Base-by-base conservation (phyloP, 2,888 invertebrate genomes). In the Strigamia crassipes region DNA sequence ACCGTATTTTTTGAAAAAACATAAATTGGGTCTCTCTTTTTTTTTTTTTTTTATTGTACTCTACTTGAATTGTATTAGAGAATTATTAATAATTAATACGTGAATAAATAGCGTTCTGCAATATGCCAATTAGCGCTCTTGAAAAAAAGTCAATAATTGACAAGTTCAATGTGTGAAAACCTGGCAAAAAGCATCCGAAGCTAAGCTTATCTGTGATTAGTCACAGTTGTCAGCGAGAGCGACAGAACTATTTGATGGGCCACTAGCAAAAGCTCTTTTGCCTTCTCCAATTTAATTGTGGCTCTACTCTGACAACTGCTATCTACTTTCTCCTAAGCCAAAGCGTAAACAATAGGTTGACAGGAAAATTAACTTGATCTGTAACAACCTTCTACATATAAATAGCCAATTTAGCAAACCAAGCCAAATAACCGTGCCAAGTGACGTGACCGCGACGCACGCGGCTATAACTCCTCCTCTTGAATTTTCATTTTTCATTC, bases 281-380 rank as follows among this genome's bases (percentile, higher is more conserved):
- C 66, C 66, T 66, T 31, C 66, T 66, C 66, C 66, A 66, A 66
- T 66, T 66, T 66, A 66, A 66, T 66, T 66, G 66, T 66, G 66
- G 66, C 66, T 66, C 66, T 66, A 66, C 66, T 66, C 23, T 66
- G 66, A 66, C 66, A 66, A 66, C 66, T 66, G 66, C 66, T 66
- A 66, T 66, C 66, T 66, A 66, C 66, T 66, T 66, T 66, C 66
- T 31, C 66, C 66, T 66, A 66, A 66, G 66, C 66, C 27, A 21
- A 66, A 66, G 66, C 66, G 66, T 66, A 66, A 66, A 66, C 66
- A 21, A 66, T 66, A 27, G 66, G 27, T 31, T 66, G 66, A 66
- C 66, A 66, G 66, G 23, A 66, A 66, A 66, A 27, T 66, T 66
- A 66, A 66, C 66, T 66, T 66, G 66, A 66, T 66, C 66, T 66